Conservation (phyloP, 2,888 invertebrate genomes). For the Campoletis raptor region DNA sequence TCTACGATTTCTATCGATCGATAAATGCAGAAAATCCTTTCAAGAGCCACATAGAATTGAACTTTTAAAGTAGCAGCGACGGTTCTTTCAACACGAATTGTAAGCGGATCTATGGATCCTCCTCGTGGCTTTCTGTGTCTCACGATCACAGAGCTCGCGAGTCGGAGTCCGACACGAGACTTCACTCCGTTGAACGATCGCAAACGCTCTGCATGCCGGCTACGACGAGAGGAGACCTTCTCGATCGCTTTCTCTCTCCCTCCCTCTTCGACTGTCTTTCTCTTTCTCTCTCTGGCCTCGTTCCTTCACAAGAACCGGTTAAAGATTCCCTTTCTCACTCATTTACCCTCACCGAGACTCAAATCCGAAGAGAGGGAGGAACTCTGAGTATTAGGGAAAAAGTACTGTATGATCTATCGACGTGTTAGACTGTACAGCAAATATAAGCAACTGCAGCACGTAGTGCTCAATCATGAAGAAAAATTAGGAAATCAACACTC, state of each 20-base stretch:
- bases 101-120: constrained; percentile 57
- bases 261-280: constrained; percentile 15
- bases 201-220: constrained; percentile 79
- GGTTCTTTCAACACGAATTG: constrained; percentile 31
- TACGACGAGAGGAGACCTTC: constrained; percentile 68
- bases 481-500: neutral
- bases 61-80: constrained; percentile 9
- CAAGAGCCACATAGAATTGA: neutral
- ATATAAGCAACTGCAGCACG: neutral
- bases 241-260: constrained; percentile 48
- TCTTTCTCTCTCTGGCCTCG: constrained; percentile 40
- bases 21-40: neutral
- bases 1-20: constrained; percentile 11
- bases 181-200: constrained; percentile 70
- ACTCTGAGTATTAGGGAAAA: constrained; percentile 40
- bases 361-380: constrained; percentile 21
- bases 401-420: constrained; percentile 47
- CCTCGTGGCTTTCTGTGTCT: constrained; percentile 54
- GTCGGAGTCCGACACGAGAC: constrained; percentile 59
- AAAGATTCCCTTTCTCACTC: constrained; percentile 56
- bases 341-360: constrained; percentile 61
- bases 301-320: constrained; percentile 65
- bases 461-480: neutral
- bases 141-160: constrained; percentile 54
- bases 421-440: constrained; percentile 49